Conservation (phyloP, 2,888 invertebrate species). For the Dynastes tityus region DNA sequence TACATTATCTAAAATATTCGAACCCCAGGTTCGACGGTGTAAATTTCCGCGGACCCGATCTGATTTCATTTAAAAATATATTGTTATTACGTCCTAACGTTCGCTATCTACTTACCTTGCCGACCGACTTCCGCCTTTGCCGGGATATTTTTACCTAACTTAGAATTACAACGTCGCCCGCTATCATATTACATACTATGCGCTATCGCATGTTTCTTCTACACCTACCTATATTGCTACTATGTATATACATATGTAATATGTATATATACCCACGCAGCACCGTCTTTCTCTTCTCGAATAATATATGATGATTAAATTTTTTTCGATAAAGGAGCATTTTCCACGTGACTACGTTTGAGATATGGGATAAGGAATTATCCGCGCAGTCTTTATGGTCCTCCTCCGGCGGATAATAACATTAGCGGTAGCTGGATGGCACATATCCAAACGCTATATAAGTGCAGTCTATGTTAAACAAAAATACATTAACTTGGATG, state of each 20-base stretch:
- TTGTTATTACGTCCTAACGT: conserved; percentile 31
- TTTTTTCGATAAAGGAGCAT: conserved; percentile 57
- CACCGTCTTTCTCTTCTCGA: not conserved
- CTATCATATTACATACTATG: no score
- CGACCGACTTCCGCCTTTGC: not conserved
- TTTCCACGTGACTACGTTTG: conserved; percentile 56
- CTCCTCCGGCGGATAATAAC: conserved; percentile 64
- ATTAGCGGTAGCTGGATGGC: conserved; percentile 62
- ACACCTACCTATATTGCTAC: not conserved
- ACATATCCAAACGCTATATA: conserved; percentile 62
- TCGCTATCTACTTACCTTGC: conserved; percentile 27
- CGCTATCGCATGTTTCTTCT: conserved; percentile 6
- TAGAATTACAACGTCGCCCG: not conserved
- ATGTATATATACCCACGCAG: conserved; percentile 2
- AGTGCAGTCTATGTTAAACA: conserved; percentile 55
- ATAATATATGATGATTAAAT: conserved; percentile 61
- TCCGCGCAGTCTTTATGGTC: conserved; percentile 62
- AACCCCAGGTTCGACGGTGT: conserved; percentile 7
- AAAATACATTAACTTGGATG: not conserved
- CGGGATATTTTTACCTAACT: conserved; percentile 28
- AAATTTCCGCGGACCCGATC: conserved; percentile 29
- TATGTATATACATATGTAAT: not conserved
- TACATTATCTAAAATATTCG: conserved; percentile 35
- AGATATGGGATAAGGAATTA: conserved; percentile 63
- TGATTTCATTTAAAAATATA: conserved; percentile 43